Evolutionary conservation across 2,888 invertebrate genomes (phyloP).

Genomic region (Hemaris fuciformis): DNA sequence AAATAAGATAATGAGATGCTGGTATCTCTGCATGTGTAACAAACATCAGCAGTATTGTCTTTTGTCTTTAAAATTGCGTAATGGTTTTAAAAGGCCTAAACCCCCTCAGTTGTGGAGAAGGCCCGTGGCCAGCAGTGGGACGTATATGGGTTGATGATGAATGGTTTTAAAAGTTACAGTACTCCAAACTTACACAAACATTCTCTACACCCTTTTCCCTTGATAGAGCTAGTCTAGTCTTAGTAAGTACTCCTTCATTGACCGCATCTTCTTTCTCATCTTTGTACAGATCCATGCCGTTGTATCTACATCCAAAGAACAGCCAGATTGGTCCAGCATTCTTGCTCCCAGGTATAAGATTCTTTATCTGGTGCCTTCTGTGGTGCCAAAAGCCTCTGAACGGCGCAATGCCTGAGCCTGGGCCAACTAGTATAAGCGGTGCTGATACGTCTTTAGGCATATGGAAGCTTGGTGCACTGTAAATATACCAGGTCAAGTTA

Average conservation of each 20-base stretch:
- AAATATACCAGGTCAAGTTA: slow-evolving; percentile 39
- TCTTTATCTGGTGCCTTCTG: slow-evolving; percentile 62
- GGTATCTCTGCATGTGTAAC: too few species aligned
- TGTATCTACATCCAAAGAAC: slow-evolving; percentile 93
- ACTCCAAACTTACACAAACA: slow-evolving; percentile 64
- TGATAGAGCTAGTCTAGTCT: slow-evolving; percentile 90
- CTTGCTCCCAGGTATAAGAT: slow-evolving; percentile 31
- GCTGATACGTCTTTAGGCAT: slow-evolving; percentile 87
- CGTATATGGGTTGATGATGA: too few species aligned
- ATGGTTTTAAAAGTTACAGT: not conserved
- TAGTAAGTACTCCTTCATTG: slow-evolving; percentile 85
- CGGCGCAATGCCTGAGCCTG: slow-evolving; percentile 96
- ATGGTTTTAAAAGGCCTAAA: too few species aligned
- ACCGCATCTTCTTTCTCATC: slow-evolving; percentile 89
- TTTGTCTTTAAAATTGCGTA: too few species aligned
- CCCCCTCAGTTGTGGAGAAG: too few species aligned
- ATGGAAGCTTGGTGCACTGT: slow-evolving; percentile 92
- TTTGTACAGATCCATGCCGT: slow-evolving; percentile 89
- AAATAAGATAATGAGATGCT: too few species aligned
- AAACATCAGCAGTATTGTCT: too few species aligned
- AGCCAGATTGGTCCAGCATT: slow-evolving; percentile 84
- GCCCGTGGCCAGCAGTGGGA: too few species aligned
- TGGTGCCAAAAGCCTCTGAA: slow-evolving; percentile 97
- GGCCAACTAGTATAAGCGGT: slow-evolving; percentile 93
- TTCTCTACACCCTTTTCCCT: slow-evolving; percentile 88